These are phyloP conservation scores for Palythoa caribaeorum DNA, from an alignment of 92 coral and sea anemone species.

Conservation along the genomic window DNA sequence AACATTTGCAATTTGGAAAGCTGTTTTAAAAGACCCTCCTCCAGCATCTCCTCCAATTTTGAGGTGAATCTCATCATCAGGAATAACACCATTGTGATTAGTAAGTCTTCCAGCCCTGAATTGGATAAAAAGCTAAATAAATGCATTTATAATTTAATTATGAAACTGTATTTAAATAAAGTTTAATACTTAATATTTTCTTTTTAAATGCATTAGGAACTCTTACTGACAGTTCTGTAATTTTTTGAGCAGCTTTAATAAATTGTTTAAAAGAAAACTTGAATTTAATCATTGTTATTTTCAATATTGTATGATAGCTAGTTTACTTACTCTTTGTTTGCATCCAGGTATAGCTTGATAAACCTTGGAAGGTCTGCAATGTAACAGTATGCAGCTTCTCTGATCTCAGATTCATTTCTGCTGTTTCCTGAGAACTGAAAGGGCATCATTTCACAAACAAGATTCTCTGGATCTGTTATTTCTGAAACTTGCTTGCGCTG, in stretches of 20 bases:
- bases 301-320: neutral
- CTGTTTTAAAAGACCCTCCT: constrained; percentile 28
- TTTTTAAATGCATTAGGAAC: neutral
- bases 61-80: constrained; percentile 37
- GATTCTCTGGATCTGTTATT: constrained; percentile 39
- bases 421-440: constrained; percentile 24
- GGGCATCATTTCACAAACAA: constrained; percentile 49
- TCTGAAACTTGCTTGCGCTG: neutral
- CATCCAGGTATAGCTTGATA: constrained; percentile 32
- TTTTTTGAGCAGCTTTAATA: neutral
- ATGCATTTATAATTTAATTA: neutral
- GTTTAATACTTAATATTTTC: too few species aligned
- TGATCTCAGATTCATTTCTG: constrained; percentile 11
- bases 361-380: neutral
- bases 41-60: constrained; percentile 55
- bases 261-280: neutral
- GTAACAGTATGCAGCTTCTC: constrained; percentile 14
- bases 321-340: constrained; percentile 37
- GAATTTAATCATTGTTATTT: too few species aligned
- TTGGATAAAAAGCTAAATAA: neutral
- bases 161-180: too few species aligned
- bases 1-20: constrained; percentile 38
- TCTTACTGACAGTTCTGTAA: neutral
- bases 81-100: constrained; percentile 10
- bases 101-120: constrained; percentile 19